These are phyloP conservation scores for Emydoidea blandingii DNA, from an alignment of 2,797 vertebrate species.

Conservation along the genomic window DNA sequence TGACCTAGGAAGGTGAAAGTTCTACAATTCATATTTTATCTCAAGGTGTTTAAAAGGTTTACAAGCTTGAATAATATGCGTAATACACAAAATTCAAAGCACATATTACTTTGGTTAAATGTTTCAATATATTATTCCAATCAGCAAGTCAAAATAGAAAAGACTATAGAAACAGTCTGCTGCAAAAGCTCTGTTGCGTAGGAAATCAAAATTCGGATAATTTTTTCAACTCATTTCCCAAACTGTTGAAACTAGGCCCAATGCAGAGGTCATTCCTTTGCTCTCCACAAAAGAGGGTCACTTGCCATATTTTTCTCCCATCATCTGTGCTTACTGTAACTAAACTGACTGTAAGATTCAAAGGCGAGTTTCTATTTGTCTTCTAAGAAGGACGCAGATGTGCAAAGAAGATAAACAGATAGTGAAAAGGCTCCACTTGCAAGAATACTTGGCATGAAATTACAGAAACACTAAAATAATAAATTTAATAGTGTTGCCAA, in stretches of 20 bases:
- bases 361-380: slow-evolving; percentile 54
- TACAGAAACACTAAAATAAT: background rate
- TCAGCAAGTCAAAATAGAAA: slow-evolving; percentile 71
- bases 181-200: slow-evolving; percentile 61
- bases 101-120: slow-evolving; percentile 31
- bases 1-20: slow-evolving; percentile 51
- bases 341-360: slow-evolving; percentile 41
- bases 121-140: slow-evolving; percentile 57
- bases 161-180: slow-evolving; percentile 29
- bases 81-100: slow-evolving; percentile 64
- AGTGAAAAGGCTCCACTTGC: slow-evolving; percentile 5
- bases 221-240: slow-evolving; percentile 39
- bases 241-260: slow-evolving; percentile 30
- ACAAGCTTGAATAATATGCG: slow-evolving; percentile 64
- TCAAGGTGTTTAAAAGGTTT: slow-evolving; percentile 61
- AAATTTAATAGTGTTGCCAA: slow-evolving; percentile 13
- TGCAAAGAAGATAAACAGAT: slow-evolving; percentile 3
- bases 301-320: background rate
- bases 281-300: background rate
- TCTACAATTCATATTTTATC: slow-evolving; percentile 53
- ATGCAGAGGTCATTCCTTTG: slow-evolving; percentile 31
- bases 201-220: slow-evolving; percentile 58
- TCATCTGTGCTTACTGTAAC: slow-evolving; percentile 36
- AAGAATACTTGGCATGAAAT: slow-evolving; percentile 6
- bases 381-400: slow-evolving; percentile 24